phyloP scores from a whole-genome alignment of 2,113 vertebrate species.

The Malurus melanocephalus region DNA sequence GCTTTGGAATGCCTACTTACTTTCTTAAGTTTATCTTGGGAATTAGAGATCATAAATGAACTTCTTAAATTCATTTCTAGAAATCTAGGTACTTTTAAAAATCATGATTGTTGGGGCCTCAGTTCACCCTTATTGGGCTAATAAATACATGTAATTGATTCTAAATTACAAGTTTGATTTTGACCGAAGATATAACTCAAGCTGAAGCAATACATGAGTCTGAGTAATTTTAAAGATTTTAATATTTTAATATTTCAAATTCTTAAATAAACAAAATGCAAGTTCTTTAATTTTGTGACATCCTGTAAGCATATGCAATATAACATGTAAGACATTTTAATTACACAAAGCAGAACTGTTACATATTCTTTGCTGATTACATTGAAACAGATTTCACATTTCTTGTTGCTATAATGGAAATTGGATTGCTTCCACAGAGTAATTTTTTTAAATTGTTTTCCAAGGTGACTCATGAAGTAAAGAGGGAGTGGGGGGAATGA shows the following conservation, averaged over 20 bases:
- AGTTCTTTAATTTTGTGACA: neutral
- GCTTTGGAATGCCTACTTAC: neutral
- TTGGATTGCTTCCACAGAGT: neutral
- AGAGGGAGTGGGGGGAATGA: neutral
- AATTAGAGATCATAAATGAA: neutral
- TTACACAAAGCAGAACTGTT: neutral
- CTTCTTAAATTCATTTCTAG: neutral
- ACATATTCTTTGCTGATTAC: neutral
- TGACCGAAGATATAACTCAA: neutral
- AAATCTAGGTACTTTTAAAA: neutral
- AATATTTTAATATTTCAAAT: neutral
- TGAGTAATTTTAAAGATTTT: neutral
- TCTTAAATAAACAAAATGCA: neutral
- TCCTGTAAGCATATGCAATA: neutral
- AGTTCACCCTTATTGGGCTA: neutral
- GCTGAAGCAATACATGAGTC: neutral
- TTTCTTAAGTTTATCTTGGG: neutral
- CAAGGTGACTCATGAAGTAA: slow-evolving; percentile 1
- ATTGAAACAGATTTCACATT: neutral
- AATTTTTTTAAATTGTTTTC: neutral
- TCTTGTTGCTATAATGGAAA: slow-evolving; percentile 11
- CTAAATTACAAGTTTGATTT: neutral
- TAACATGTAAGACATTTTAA: neutral
- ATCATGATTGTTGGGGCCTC: fast-evolving
- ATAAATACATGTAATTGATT: neutral